A percentile compares a stretch with the other conserved stretches of the same genome.
Conservation (phyloP, 1,140 invertebrate genomes). For the Nylanderia fulva region DNA sequence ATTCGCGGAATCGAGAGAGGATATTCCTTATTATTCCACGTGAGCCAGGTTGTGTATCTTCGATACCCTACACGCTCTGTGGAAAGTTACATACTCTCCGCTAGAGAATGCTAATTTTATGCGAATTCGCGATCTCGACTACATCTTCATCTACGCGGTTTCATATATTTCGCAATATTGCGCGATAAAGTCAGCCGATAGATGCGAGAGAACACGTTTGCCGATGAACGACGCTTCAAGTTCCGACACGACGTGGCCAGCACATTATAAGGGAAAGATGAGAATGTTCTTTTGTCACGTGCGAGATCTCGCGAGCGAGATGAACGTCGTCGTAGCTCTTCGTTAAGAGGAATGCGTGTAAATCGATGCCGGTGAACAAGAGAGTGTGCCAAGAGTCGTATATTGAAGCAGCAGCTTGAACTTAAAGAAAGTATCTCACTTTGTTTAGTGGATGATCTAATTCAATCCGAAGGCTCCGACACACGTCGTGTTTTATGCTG, state of each 20-base stretch:
- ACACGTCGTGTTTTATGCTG: not conserved
- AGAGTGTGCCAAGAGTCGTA: not conserved
- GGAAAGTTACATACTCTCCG: conserved; percentile 69
- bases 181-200: conserved; percentile 71
- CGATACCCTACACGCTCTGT: conserved; percentile 57
- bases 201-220: conserved; percentile 69
- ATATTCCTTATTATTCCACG: conserved; percentile 75
- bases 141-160: conserved; percentile 35
- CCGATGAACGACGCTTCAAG: conserved; percentile 55
- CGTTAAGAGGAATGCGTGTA: conserved; percentile 17
- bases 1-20: conserved; percentile 55
- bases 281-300: not conserved
- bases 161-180: conserved; percentile 58
- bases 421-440: conserved; percentile 14
- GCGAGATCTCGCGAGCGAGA: conserved; percentile 17
- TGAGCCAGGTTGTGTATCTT: conserved; percentile 43
- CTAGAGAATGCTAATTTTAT: conserved; percentile 78
- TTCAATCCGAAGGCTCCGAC: not conserved
- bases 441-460: conserved; percentile 18
- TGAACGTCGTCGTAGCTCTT: conserved; percentile 42
- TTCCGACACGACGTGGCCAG: not conserved
- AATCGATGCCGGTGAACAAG: not conserved
- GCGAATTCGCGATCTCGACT: conserved; percentile 64
- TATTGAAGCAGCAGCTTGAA: not conserved
- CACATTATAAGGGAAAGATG: not conserved